Percentiles rank a stretch among this genome's conserved stretches.
These are phyloP conservation scores for Lucilia sericata DNA, from an alignment of 1,140 invertebrate genomes.

Conservation along the genomic window DNA sequence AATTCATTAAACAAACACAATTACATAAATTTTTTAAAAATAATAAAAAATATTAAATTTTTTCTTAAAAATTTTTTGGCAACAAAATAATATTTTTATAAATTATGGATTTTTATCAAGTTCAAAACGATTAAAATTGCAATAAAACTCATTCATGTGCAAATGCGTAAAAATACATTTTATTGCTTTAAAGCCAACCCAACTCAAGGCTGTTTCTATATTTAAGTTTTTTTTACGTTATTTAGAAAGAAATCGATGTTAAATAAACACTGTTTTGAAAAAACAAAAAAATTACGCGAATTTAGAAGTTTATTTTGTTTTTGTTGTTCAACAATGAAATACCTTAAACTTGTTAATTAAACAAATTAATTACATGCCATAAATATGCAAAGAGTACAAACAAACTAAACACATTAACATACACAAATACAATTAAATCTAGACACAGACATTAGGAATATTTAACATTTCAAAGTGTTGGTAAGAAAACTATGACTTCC, in stretches of 20 bases:
- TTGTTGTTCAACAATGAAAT: neutral
- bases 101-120: constrained; percentile 4
- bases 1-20: neutral
- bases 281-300: neutral
- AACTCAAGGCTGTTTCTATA: constrained; percentile 10
- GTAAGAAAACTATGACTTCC: neutral
- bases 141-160: neutral
- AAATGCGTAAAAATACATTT: neutral
- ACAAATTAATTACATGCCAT: constrained; percentile 32
- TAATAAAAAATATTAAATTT: neutral
- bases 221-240: neutral
- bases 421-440: neutral
- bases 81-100: neutral
- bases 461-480: no score
- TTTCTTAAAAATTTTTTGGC: neutral
- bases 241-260: neutral
- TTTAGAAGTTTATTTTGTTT: neutral
- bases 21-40: neutral
- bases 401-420: neutral
- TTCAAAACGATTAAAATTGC: neutral
- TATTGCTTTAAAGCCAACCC: neutral
- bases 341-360: constrained; percentile 33
- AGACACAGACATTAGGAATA: no score
- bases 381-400: constrained; percentile 3
- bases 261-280: neutral